Conservation (phyloP, 2,113 vertebrate genomes). For the Orthochromis indermauri region DNA sequence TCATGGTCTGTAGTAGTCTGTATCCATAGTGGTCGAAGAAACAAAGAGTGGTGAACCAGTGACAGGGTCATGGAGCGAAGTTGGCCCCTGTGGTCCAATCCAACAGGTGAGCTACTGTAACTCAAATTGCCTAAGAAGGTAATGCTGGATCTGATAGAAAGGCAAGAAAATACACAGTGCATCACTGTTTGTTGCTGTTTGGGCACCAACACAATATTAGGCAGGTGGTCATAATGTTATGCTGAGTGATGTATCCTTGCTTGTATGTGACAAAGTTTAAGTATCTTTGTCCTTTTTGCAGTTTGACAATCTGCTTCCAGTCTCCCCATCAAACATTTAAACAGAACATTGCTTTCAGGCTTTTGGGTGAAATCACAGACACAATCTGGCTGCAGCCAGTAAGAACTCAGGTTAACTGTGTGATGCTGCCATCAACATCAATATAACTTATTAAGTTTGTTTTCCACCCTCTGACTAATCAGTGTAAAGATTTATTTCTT, state of each 20-base stretch:
- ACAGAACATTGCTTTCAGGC: background rate
- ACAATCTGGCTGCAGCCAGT: background rate
- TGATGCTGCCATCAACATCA: background rate
- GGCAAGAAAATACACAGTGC: background rate
- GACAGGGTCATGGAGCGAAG: background rate
- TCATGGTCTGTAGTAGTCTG: accelerated
- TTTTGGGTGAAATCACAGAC: background rate
- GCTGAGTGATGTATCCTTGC: background rate
- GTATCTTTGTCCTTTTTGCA: background rate
- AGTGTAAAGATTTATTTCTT: background rate
- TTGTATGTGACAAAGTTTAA: background rate
- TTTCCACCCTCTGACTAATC: background rate
- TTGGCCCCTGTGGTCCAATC: background rate
- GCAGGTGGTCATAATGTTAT: background rate
- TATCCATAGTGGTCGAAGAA: background rate
- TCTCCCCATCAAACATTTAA: background rate
- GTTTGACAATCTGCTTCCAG: background rate
- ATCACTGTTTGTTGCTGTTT: background rate
- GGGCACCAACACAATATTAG: background rate
- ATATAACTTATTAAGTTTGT: constrained; percentile 9
- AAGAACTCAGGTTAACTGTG: background rate
- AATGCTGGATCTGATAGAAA: background rate
- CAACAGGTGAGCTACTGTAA: background rate
- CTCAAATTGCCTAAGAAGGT: background rate
- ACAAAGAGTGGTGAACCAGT: background rate